Evolutionary conservation across 1,140 invertebrate genomes (phyloP), one percentile per base, ranked within the genome.

Genomic region (Calephelis nemesis): DNA sequence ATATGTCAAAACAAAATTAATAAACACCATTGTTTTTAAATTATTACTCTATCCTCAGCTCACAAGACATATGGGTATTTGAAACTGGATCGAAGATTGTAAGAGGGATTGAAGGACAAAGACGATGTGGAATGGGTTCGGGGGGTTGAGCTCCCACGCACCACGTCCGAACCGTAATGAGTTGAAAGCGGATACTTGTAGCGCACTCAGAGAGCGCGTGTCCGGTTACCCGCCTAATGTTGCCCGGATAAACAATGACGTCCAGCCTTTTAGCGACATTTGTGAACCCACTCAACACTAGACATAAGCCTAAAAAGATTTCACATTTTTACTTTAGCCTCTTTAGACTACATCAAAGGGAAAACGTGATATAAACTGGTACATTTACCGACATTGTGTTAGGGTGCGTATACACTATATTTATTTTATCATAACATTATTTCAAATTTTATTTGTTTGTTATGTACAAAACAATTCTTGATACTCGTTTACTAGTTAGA

Each of bases 101-200:
- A 81, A 85, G 83, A 87, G 86, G 81, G 85, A 87, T 90, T 83
- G 88, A 86, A 84, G 88, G 82, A 86, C 86, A 87, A 89, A 86
- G 84, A 82, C 76, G 77, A 73, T 47, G 73, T 77, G 77, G 78
- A 70, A 75, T 78, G 80, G 75, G 79, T 73, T 67, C 71, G 13
- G 76, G 77, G 71, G 74, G 71, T 76, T 40, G 69, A 69, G 49
- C 84, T 69, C 85, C 88, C 83, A 88, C 88, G 88, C 88, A 90
- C 87, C 85, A 88, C 87, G 88, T 89, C 85, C 86, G 78, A 83
- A 76, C 87, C 78, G 87, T 91, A 91, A 91, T 91, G 88, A 91
- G 88, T 91, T 91, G 88, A 91, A 91, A 90, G 88, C 88, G 85
- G 88, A 91, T 91, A 91, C 88, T 91, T 91, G 87, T 91, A 91